Evolutionary conservation across 2,888 invertebrate species (phyloP).

Genomic region (Phrixothrix hirtus): DNA sequence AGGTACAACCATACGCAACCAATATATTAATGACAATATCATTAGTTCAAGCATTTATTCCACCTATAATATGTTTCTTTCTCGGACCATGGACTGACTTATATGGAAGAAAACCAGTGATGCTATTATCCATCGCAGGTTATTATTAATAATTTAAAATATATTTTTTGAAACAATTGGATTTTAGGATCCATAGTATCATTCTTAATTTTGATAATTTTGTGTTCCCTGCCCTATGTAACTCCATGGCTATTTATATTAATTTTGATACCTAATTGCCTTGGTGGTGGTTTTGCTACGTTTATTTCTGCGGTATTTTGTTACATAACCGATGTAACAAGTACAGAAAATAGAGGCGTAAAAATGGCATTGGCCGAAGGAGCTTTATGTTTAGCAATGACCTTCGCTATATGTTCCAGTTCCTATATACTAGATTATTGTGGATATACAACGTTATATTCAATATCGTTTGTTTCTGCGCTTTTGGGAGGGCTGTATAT

Average conservation of each 20-base stretch:
- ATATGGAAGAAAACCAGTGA: conserved; percentile 73
- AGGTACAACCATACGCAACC: conserved; percentile 69
- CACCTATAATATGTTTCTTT: conserved; percentile 70
- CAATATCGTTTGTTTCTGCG: conserved; percentile 54
- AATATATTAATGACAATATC: conserved; percentile 65
- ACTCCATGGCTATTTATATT: conserved; percentile 58
- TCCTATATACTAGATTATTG: conserved; percentile 62
- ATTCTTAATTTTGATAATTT: conserved; percentile 1
- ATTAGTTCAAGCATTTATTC: conserved; percentile 67
- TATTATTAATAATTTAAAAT: conserved; percentile 1
- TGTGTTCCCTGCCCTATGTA: conserved; percentile 31
- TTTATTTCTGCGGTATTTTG: conserved; percentile 60
- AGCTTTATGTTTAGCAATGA: conserved; percentile 62
- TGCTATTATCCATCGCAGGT: conserved; percentile 65
- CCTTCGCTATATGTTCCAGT: conserved; percentile 65
- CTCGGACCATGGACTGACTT: conserved; percentile 83
- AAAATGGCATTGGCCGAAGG: conserved; percentile 69
- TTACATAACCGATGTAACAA: conserved; percentile 67
- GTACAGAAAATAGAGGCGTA: conserved; percentile 64
- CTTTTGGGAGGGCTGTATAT: conserved; percentile 59
- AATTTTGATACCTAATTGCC: conserved; percentile 61
- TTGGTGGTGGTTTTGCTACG: conserved; percentile 66
- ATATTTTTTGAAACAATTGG: neutral
- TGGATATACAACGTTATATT: conserved; percentile 62
- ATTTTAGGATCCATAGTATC: conserved; percentile 13